Evolutionary conservation across 2,113 vertebrate genomes (phyloP).

Genomic region (Cheirogaleus medius): DNA sequence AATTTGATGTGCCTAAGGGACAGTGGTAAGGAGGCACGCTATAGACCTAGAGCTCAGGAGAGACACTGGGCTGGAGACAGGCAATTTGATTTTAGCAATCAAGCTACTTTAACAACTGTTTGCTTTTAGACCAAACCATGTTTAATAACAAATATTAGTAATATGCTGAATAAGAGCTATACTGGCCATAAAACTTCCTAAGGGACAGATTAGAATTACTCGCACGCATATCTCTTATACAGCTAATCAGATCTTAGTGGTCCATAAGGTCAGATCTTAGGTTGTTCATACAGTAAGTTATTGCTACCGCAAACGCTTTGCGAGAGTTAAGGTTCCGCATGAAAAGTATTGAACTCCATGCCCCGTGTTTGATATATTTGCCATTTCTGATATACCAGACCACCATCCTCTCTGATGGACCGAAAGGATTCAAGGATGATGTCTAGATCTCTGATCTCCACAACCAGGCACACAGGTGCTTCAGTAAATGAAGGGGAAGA

Average conservation of each 20-base stretch:
- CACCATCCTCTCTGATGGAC: too few species aligned
- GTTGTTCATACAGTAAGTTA: not conserved
- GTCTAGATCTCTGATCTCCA: not conserved
- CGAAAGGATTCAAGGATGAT: not conserved
- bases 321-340: not conserved
- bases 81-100: not conserved
- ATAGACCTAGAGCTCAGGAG: not conserved
- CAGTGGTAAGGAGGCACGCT: not conserved
- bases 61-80: not conserved
- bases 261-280: not conserved
- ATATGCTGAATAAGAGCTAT: too few species aligned
- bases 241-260: not conserved
- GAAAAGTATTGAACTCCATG: not conserved
- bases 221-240: rapidly evolving
- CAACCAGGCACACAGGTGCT: not conserved
- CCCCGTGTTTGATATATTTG: not conserved
- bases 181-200: not conserved
- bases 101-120: not conserved
- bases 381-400: not conserved
- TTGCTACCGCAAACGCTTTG: not conserved
- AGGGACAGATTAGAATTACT: not conserved
- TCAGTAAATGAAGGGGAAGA: not conserved
- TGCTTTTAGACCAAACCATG: not conserved
- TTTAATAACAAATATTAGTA: not conserved
- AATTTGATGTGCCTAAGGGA: not conserved